phyloP scores from a whole-genome alignment of 2,888 invertebrate genomes.

The Ephialtes manifestator region DNA sequence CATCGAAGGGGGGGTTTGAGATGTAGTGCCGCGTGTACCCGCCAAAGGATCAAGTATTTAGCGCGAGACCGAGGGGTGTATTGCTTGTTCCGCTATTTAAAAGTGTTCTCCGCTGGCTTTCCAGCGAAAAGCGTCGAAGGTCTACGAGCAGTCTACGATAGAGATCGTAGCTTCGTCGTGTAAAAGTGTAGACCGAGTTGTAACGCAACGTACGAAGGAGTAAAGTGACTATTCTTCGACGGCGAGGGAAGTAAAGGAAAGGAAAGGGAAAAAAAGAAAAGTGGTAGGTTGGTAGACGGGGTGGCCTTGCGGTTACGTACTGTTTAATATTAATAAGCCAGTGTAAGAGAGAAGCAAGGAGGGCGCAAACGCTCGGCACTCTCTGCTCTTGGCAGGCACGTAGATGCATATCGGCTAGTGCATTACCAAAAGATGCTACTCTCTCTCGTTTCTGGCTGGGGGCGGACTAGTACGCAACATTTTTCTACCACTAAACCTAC shows the following conservation, averaged over 20 bases:
- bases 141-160: slow-evolving; percentile 17
- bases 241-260: not conserved
- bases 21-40: slow-evolving; percentile 30
- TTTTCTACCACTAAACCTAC: slow-evolving; percentile 62
- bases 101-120: slow-evolving; percentile 72
- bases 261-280: slow-evolving; percentile 22
- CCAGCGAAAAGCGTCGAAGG: slow-evolving; percentile 16
- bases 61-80: slow-evolving; percentile 74
- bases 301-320: slow-evolving; percentile 70
- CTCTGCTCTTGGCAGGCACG: slow-evolving; percentile 84
- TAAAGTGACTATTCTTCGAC: slow-evolving; percentile 61
- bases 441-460: slow-evolving; percentile 40
- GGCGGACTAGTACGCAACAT: slow-evolving; percentile 48
- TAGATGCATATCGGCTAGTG: slow-evolving; percentile 83
- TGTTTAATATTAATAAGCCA: slow-evolving; percentile 85
- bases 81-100: slow-evolving; percentile 83
- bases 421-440: slow-evolving; percentile 82
- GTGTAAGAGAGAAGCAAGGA: slow-evolving; percentile 8
- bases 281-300: slow-evolving; percentile 65
- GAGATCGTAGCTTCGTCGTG: slow-evolving; percentile 21
- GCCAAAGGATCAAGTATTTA: slow-evolving; percentile 76
- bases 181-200: slow-evolving; percentile 46
- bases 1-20: slow-evolving; percentile 49
- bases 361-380: slow-evolving; percentile 34
- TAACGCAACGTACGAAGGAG: not conserved